Percentiles rank a stretch among this genome's conserved stretches.
These are phyloP conservation scores for Astreopora myriophthalma DNA, from an alignment of 64 coral and sea anemone species.

Conservation along the genomic window DNA sequence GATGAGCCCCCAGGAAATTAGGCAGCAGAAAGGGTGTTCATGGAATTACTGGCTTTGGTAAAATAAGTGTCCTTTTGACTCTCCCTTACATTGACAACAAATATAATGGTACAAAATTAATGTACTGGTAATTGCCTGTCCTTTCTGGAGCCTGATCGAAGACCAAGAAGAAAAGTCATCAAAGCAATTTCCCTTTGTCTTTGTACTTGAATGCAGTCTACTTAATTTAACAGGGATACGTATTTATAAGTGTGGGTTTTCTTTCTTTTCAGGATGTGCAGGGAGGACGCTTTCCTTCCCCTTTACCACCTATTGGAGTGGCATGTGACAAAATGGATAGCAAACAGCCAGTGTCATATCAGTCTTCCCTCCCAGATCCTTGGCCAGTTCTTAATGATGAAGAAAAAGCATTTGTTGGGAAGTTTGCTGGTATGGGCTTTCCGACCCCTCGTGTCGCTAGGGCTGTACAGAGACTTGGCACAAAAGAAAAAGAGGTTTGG, in stretches of 20 bases:
- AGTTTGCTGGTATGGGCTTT: slow-evolving; percentile 81
- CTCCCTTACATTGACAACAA: too few relatives aligned
- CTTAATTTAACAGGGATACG: neutral
- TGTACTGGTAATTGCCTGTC: too few relatives aligned
- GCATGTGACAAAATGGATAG: neutral
- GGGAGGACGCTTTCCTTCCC: slow-evolving; percentile 47
- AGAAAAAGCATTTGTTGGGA: slow-evolving; percentile 70
- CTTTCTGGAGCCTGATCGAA: too few relatives aligned
- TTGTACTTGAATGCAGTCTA: too few relatives aligned
- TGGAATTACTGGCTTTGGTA: too few relatives aligned
- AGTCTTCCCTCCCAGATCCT: slow-evolving; percentile 82
- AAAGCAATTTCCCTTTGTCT: too few relatives aligned
- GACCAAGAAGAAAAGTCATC: too few relatives aligned
- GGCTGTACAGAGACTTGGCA: slow-evolving; percentile 87
- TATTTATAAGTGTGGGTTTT: neutral
- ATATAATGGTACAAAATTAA: too few relatives aligned
- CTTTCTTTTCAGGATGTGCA: slow-evolving; percentile 30
- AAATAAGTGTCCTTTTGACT: too few relatives aligned
- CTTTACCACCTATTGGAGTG: slow-evolving; percentile 68
- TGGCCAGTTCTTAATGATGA: slow-evolving; percentile 53
- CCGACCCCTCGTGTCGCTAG: slow-evolving; percentile 79
- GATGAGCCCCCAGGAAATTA: too few relatives aligned
- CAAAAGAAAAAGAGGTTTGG: slow-evolving; percentile 84
- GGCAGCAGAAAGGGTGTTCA: too few relatives aligned
- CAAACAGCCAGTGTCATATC: neutral